phyloP scores from a whole-genome alignment of 1,140 invertebrate species.

The Drosophila serrata region DNA sequence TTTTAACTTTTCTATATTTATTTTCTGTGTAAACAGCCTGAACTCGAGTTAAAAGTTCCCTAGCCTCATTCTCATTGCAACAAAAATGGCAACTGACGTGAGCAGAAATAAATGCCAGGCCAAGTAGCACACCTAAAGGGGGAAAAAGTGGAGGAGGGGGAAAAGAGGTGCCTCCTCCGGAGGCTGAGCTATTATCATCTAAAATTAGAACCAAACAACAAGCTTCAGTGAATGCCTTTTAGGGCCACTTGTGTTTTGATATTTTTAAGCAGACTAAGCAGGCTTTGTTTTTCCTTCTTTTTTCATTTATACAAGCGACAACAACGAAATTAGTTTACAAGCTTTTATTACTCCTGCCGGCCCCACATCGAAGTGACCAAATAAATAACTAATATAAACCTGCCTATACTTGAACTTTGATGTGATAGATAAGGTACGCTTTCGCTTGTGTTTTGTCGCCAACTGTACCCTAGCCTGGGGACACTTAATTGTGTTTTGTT shows the following conservation, averaged over 20 bases:
- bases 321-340: slow-evolving; percentile 37
- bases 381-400: slow-evolving; percentile 38
- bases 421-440: slow-evolving; percentile 61
- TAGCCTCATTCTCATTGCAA: slow-evolving; percentile 25
- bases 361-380: slow-evolving; percentile 25
- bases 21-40: slow-evolving; percentile 4
- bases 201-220: slow-evolving; percentile 51
- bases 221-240: slow-evolving; percentile 16
- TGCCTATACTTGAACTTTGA: slow-evolving; percentile 70
- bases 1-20: neutral
- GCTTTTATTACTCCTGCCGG: slow-evolving; percentile 28
- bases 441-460: slow-evolving; percentile 57
- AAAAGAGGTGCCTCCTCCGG: slow-evolving; percentile 7
- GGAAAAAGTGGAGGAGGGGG: too few species aligned
- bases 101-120: slow-evolving; percentile 52
- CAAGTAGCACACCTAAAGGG: slow-evolving; percentile 49
- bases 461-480: slow-evolving; percentile 57
- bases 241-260: neutral
- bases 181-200: slow-evolving; percentile 55
- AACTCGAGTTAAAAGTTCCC: slow-evolving; percentile 29
- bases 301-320: neutral
- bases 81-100: slow-evolving; percentile 60
- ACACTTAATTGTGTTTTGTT: slow-evolving; percentile 49
- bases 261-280: slow-evolving; percentile 16
- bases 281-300: slow-evolving; percentile 1